Base-by-base conservation (phyloP, 2,113 vertebrate genomes). In the Odontophorus gujanensis region DNA sequence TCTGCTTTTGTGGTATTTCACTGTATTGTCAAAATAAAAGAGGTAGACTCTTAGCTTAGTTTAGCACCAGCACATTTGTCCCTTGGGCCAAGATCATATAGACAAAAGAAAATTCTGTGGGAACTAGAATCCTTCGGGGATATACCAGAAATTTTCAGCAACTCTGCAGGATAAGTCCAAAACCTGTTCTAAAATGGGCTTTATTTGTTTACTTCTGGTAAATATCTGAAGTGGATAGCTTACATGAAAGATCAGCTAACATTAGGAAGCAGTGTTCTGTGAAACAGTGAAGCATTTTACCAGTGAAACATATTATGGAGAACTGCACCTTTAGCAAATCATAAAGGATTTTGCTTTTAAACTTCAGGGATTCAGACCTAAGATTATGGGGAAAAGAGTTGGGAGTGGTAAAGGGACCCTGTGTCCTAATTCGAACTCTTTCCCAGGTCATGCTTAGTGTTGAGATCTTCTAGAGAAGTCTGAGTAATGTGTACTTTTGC, bases 141-240 rank as follows among this genome's bases (percentile, higher is more conserved):
- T 88, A 51, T 73, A 73, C 85, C 82, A 86, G 58, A 88, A 94
- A 74, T 90, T 81, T 94, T 86, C 87, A 76, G 73, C 65, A 88
- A 69, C 63, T 93, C 74, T 85, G 38, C 85, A 81, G 19, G 63
- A 47, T 66, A 68, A 74, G 66, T 84, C 85, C 79, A 88, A 88
- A 91, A 95, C 9, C 47, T 74, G 43, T 94, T 84, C 42, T 91
- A 81, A 90, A 89, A 74, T 74, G 63, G 55, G 38, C 71, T 85
- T 91, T 89, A 83, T 94, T 88, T n/a, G 76, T 95, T 94, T 91
- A 95, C 87, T 90, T 91, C 45, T 92, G 24, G 57, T 93, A 40
- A 40, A 40, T 90, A 66, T 77, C 40, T 85, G 53, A 73, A 95
- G 82, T 82, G 63, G 34, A 81, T 78, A 85, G 75, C 66, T 96